Base-by-base conservation (phyloP, 2,797 vertebrate genomes). In the Linurgus olivaceus region DNA sequence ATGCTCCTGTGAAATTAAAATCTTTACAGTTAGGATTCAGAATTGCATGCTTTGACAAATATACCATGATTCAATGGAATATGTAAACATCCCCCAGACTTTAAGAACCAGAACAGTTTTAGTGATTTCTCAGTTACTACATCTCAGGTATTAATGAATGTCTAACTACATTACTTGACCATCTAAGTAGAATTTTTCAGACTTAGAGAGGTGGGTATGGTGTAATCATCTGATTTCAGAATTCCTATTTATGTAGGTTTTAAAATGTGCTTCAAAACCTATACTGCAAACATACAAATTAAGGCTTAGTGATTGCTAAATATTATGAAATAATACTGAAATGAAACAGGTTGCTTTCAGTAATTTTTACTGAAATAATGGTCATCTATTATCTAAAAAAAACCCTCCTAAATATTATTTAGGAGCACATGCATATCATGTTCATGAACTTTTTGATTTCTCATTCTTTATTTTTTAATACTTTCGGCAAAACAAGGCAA, bases 21-120 rank as follows among this genome's bases (percentile, higher is more conserved):
- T 38, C 9, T 35, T 78, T 63, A 47, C 6, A 61, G 10, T 6
- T 5, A 57, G 21, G 4, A 62, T 82, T 81, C 55, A 90, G 35
- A 90, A 90, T 76, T 29, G 21, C 2, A 20, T 7, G 6, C 16
- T 86, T 73, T 78, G 24, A 62, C 8, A 88, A 35, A 45, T 48
- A 52, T 3, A 33, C 8, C 0, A 0, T 29, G 17, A 66, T 70
- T 62, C 21, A n/a, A 13, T 19, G 6, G 4, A 58, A 33, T 54
- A 47, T 24, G 62, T 75, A 54, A 86, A 24, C 19, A 10, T 51
- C 8, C 5, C 18, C 40, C 38, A 85, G 45, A 58, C 28, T 83
- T 80, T 37, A 85, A 47, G 47, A 28, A 54, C 7, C 2, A n/a
- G 19, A 72, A 65, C 3, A n/a, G 2, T 47, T 83, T 57, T 58